phyloP scores from a whole-genome alignment of 2,113 vertebrate genomes.

The Noturus placidus region DNA sequence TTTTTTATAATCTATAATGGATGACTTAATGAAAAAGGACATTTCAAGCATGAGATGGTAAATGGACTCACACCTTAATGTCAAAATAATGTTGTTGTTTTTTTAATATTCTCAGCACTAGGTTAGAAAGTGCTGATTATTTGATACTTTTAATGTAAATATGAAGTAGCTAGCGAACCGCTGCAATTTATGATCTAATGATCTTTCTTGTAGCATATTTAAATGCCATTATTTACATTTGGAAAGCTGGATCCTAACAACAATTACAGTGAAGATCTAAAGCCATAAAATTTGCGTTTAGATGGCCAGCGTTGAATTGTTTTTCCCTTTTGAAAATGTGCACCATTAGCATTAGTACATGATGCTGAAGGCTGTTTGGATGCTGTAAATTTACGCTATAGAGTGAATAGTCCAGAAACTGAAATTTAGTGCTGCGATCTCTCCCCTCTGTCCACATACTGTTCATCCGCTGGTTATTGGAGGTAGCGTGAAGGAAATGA shows the following conservation, averaged over 20 bases:
- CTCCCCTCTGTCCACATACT: neutral
- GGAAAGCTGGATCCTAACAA: neutral
- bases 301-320: neutral
- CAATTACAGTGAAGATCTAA: neutral
- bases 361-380: neutral
- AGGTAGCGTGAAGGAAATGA: neutral
- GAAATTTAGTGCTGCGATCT: neutral
- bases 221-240: neutral
- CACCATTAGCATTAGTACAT: neutral
- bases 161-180: neutral
- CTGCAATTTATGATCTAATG: neutral
- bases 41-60: too few relatives aligned
- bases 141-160: neutral
- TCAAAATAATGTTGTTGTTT: neutral
- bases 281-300: neutral
- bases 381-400: neutral
- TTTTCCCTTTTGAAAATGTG: neutral
- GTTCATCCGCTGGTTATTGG: neutral
- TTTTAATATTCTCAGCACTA: neutral
- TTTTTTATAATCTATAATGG: neutral
- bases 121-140: neutral
- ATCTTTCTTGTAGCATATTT: neutral
- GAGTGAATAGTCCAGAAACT: neutral
- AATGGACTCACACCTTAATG: neutral
- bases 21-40: neutral